Evolutionary conservation across 2,797 vertebrate species (phyloP).

Genomic region (Galago senegalensis): DNA sequence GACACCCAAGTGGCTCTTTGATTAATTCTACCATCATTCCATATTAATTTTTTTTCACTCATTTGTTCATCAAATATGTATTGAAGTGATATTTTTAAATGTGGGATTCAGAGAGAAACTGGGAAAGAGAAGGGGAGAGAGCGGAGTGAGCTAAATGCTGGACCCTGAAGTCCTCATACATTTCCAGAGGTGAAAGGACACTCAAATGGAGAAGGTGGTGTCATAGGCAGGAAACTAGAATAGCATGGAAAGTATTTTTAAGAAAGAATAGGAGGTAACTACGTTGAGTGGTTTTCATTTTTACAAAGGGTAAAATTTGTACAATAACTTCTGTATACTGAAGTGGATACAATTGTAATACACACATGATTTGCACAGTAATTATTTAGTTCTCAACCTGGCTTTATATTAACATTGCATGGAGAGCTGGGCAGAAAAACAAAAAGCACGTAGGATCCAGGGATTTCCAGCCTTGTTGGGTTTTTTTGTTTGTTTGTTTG

Average conservation of each 20-base stretch:
- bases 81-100: slow-evolving; percentile 63
- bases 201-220: background rate
- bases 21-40: slow-evolving; percentile 38
- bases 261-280: background rate
- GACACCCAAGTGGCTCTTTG: slow-evolving; percentile 17
- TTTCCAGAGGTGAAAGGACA: background rate
- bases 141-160: background rate
- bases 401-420: background rate
- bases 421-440: background rate
- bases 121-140: background rate
- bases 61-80: slow-evolving; percentile 39
- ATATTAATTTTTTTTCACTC: slow-evolving; percentile 26
- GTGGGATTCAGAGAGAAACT: background rate
- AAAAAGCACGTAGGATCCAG: no score
- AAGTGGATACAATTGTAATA: background rate
- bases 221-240: background rate
- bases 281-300: background rate
- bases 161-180: background rate
- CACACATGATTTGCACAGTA: background rate
- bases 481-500: no score
- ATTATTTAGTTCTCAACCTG: background rate
- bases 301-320: background rate
- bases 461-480: no score
- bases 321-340: background rate
- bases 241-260: background rate